A percentile compares a stretch with the other conserved stretches of the same genome.
Conservation (phyloP, 1,140 invertebrate genomes). For the Elysia chlorotica region DNA sequence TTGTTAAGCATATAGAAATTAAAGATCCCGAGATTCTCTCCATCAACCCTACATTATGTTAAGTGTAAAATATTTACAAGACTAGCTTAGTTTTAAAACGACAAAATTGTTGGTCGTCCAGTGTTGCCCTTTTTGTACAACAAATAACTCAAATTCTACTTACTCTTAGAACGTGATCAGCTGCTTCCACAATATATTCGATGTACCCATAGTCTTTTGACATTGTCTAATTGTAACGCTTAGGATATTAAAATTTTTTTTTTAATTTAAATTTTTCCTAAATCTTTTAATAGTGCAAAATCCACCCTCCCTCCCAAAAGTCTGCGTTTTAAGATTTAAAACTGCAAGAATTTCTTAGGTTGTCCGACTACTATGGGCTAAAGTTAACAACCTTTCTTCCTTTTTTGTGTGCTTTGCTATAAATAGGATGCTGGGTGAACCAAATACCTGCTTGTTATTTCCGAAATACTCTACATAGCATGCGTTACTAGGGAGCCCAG, state of each 20-base stretch:
- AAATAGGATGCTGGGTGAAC: background rate
- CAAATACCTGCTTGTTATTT: constrained; percentile 23
- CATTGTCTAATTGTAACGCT: too few species aligned
- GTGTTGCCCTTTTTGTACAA: too few species aligned
- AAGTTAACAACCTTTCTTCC: background rate
- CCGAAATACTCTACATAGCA: constrained; percentile 21
- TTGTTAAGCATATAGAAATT: too few species aligned
- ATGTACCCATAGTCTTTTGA: too few species aligned
- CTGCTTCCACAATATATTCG: too few species aligned
- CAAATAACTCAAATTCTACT: too few species aligned
- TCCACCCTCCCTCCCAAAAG: background rate
- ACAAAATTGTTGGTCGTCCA: too few species aligned
- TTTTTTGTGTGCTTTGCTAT: background rate
- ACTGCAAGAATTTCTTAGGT: background rate
- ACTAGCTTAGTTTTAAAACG: background rate
- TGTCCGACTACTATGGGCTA: background rate
- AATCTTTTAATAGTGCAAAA: background rate
- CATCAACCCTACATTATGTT: background rate
- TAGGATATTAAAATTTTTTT: too few species aligned
- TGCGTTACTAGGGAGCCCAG: constrained; percentile 1
- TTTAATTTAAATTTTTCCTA: too few species aligned
- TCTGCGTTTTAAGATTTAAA: background rate
- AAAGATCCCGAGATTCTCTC: background rate
- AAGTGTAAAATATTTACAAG: background rate
- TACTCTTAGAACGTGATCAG: too few species aligned